These are phyloP conservation scores for Cynocephalus volans DNA, from an alignment of 2,113 vertebrate species.

Conservation along the genomic window DNA sequence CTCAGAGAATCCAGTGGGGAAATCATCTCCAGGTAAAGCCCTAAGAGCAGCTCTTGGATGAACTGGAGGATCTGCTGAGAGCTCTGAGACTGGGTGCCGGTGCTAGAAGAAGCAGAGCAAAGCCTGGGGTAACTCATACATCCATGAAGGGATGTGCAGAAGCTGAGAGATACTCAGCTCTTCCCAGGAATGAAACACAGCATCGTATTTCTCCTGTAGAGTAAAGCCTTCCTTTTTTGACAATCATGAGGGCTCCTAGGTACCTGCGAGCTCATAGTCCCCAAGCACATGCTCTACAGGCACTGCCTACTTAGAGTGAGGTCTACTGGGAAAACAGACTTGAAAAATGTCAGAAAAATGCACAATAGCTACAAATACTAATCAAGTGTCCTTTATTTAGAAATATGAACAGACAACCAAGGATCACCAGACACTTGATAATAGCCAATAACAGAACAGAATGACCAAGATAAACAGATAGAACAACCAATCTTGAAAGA, in stretches of 20 bases:
- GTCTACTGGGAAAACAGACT: slow-evolving; percentile 4
- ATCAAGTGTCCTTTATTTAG: slow-evolving; percentile 13
- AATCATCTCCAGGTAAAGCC: background rate
- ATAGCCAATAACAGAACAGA: background rate
- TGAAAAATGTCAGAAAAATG: background rate
- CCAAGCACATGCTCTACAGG: background rate
- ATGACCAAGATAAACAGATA: slow-evolving; percentile 11
- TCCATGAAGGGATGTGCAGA: background rate
- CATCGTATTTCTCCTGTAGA: background rate
- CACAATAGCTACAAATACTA: background rate
- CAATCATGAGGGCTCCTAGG: background rate
- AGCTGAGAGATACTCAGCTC: background rate
- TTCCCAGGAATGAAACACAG: background rate
- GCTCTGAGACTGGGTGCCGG: background rate
- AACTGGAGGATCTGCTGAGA: background rate
- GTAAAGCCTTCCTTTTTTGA: background rate
- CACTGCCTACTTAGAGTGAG: background rate
- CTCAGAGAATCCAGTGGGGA: background rate
- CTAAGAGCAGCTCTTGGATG: background rate
- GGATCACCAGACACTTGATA: background rate
- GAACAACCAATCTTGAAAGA: background rate
- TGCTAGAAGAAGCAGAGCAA: background rate
- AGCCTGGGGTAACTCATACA: background rate
- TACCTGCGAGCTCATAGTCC: background rate
- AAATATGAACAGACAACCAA: slow-evolving; percentile 5